Evolutionary conservation across 2,113 vertebrate species (phyloP).

Genomic region (Numenius arquata): DNA sequence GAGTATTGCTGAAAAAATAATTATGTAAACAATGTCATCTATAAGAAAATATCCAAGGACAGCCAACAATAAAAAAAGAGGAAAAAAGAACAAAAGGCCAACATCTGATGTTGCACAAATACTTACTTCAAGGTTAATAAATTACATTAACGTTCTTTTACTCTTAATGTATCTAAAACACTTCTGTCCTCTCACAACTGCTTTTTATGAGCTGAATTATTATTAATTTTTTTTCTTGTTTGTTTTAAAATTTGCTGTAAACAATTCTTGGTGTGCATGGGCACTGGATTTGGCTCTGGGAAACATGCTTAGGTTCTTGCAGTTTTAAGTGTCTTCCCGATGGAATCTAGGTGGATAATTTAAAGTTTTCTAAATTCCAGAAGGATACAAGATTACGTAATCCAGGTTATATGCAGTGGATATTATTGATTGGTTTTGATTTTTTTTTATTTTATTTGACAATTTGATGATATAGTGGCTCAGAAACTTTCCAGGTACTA

Average conservation of each 20-base stretch:
- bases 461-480: neutral
- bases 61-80: neutral
- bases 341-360: neutral
- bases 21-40: neutral
- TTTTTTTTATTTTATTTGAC: neutral
- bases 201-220: neutral
- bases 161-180: neutral
- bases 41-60: neutral
- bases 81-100: accelerated
- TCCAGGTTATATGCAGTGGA: neutral
- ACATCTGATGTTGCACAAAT: neutral
- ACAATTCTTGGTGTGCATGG: neutral
- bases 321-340: neutral
- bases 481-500: neutral
- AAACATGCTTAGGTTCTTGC: neutral
- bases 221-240: neutral
- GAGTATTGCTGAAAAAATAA: neutral
- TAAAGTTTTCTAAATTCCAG: neutral
- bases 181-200: neutral
- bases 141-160: neutral
- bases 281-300: neutral
- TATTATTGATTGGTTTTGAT: neutral
- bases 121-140: neutral
- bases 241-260: neutral
- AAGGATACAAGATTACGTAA: neutral